Evolutionary conservation across 2,113 vertebrate species (phyloP), one percentile per base, ranked within the genome.

Genomic region (Cavia porcellus): DNA sequence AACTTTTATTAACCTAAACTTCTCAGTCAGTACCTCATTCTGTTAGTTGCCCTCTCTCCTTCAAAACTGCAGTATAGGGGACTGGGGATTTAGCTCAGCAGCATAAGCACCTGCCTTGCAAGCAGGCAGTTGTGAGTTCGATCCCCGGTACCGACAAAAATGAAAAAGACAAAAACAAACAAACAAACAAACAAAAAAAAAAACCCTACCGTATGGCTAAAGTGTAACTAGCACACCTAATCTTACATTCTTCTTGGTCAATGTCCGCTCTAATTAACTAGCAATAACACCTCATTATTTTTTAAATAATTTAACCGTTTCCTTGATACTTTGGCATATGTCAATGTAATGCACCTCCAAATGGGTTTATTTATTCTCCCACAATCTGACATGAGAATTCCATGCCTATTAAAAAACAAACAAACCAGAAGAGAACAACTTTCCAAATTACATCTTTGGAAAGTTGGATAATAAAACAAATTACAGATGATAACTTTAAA

Each of bases 341-440:
- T 87, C 20, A 70, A 52, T 93, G 70, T 62, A 20, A 3, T 42
- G 20, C 13, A 30, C 11, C 19, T 70, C 22, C 80, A 62, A 15
- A 12, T 38, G 62, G 1, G 28, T 45, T 10, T 32, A 32, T 45
- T 10, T 32, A 5, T 35, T 83, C 45, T 62, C 30, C 62, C 20
- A 61, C 17, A 95, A 35, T 77, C 55, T 83, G 22, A 91, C 59
- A 20, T 45, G 64, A 95, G 30, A 84, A 90, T 92, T 80, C 22
- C 35, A 4, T 28, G 15, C 45, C 5, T 75, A 84, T n/a, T 94
- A 72, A 92, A 94, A 83, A 50, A 93, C 50, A 59, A 93, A 80
- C 14, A 70, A 81, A n/a, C 1, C 20, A 62, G 17, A 70, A 22
- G 5, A 4, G 24, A 90, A 62, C 55, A 20, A 90, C 32, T 2